These are phyloP conservation scores for Palythoa grandis DNA, from an alignment of 92 coral and sea anemone species.

Conservation along the genomic window DNA sequence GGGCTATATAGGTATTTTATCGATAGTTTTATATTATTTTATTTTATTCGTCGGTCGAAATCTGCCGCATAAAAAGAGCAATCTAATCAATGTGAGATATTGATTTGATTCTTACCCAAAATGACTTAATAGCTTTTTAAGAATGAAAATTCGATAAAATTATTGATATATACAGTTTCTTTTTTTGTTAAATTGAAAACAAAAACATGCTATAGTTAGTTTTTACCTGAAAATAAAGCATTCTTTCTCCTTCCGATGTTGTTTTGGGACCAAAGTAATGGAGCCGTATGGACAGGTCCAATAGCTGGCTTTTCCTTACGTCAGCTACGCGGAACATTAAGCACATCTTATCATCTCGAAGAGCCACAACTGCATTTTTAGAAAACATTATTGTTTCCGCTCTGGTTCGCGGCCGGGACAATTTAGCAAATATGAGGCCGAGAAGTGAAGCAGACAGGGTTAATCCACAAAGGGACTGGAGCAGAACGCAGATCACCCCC, in stretches of 20 bases:
- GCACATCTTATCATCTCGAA: slow-evolving; percentile 67
- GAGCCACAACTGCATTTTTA: slow-evolving; percentile 77
- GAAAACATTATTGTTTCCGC: slow-evolving; percentile 91
- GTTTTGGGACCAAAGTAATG: slow-evolving; percentile 71
- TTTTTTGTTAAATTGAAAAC: neutral
- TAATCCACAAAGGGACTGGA: slow-evolving; percentile 91
- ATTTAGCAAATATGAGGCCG: slow-evolving; percentile 94
- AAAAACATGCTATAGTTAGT: neutral
- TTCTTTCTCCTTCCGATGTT: slow-evolving; percentile 68
- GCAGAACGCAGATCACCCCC: slow-evolving; percentile 76
- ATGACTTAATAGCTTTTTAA: no score
- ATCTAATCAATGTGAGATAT: no score
- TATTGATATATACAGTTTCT: neutral
- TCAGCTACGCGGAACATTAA: slow-evolving; percentile 94
- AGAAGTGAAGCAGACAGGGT: slow-evolving; percentile 91
- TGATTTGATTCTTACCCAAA: no score
- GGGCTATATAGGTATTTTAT: no score
- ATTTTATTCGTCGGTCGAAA: no score
- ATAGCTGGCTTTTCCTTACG: slow-evolving; percentile 90
- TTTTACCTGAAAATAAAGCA: slow-evolving; percentile 69
- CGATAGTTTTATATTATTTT: no score
- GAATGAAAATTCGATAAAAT: neutral
- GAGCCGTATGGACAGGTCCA: slow-evolving; percentile 77
- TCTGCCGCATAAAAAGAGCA: no score
- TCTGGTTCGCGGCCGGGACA: slow-evolving; percentile 95